Percentiles rank a stretch among this genome's conserved stretches.
phyloP scores from a whole-genome alignment of 2,113 vertebrate genomes.

The Pelusios castaneus region DNA sequence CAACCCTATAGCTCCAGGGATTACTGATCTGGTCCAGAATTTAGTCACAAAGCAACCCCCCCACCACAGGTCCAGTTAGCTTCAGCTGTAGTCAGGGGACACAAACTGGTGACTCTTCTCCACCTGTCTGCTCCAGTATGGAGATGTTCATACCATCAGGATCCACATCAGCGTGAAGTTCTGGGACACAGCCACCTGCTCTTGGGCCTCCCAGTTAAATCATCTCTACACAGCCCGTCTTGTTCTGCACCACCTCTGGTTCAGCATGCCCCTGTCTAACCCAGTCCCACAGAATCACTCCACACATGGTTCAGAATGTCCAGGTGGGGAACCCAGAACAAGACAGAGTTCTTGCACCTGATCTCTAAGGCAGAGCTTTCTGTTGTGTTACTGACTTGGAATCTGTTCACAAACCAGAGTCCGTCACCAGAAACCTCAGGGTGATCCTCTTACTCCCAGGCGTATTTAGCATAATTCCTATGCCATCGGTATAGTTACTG shows the following conservation, averaged over 20 bases:
- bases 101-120: not conserved
- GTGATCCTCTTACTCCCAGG: not conserved
- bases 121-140: not conserved
- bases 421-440: not conserved
- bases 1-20: not conserved
- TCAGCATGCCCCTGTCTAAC: not conserved
- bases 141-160: not conserved
- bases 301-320: not conserved
- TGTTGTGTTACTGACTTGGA: not conserved
- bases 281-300: not conserved
- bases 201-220: not conserved
- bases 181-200: not conserved
- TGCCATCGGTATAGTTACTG: not conserved
- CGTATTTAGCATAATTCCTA: not conserved
- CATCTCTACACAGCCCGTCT: not conserved
- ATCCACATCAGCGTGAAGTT: not conserved
- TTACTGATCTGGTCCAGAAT: not conserved
- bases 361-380: not conserved
- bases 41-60: not conserved
- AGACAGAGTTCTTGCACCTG: not conserved
- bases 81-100: not conserved
- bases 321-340: not conserved
- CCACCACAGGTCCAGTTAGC: not conserved
- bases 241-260: not conserved
- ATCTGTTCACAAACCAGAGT: not conserved